These are phyloP conservation scores for Drosophila virilis DNA, from an alignment of 1,140 invertebrate species.

Conservation along the genomic window DNA sequence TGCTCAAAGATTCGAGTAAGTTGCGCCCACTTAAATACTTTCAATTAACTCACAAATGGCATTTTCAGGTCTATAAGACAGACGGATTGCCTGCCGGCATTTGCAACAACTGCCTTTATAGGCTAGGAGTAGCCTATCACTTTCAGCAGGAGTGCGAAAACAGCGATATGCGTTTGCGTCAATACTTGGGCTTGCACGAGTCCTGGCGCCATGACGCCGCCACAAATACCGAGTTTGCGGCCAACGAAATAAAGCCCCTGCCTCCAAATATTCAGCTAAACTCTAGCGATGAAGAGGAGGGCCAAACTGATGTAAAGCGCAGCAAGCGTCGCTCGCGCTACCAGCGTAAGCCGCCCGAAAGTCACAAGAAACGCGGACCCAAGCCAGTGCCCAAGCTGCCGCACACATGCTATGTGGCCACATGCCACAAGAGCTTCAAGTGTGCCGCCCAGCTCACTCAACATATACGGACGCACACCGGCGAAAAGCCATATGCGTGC, in stretches of 20 bases:
- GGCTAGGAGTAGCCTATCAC: conserved; percentile 88
- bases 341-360: conserved; percentile 86
- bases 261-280: conserved; percentile 26
- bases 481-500: conserved; percentile 88
- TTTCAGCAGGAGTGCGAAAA: conserved; percentile 88
- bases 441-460: conserved; percentile 87
- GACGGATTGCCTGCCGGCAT: conserved; percentile 88
- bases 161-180: conserved; percentile 86
- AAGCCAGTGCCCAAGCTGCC: conserved; percentile 86
- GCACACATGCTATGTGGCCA: conserved; percentile 85
- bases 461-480: conserved; percentile 87
- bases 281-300: conserved; percentile 67
- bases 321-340: conserved; percentile 83
- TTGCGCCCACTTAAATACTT: neutral
- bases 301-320: conserved; percentile 43
- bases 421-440: conserved; percentile 86
- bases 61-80: conserved; percentile 86
- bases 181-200: conserved; percentile 86
- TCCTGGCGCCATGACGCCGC: conserved; percentile 75
- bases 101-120: conserved; percentile 88
- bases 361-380: conserved; percentile 86
- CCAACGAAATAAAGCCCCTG: conserved; percentile 33
- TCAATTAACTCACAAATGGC: neutral
- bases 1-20: conserved; percentile 87
- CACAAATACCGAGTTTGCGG: conserved; percentile 76